Evolutionary conservation across 2,113 vertebrate genomes (phyloP).

Genomic region (Elaphurus davidianus): DNA sequence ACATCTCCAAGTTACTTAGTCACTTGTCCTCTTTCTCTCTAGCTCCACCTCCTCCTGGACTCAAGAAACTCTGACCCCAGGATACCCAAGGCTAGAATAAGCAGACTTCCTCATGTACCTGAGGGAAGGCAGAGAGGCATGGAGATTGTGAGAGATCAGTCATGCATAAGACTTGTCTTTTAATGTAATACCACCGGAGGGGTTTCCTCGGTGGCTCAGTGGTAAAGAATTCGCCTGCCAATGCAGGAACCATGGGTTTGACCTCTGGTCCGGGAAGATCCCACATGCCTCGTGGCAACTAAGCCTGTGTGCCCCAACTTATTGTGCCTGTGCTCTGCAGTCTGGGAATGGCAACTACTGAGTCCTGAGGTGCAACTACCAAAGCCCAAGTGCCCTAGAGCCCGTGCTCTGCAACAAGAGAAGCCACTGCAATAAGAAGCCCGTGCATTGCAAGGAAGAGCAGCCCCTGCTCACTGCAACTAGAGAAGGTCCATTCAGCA

Average conservation of each 20-base stretch:
- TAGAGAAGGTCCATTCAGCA: not conserved
- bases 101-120: not conserved
- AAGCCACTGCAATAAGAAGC: not conserved
- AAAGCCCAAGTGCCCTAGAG: not conserved
- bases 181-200: not conserved
- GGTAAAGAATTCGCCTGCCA: not conserved
- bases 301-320: not conserved
- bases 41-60: not conserved
- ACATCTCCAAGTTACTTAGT: not conserved
- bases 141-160: not conserved
- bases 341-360: not conserved
- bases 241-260: not conserved
- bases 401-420: not conserved
- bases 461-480: not conserved
- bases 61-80: not conserved
- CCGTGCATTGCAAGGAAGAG: fast-evolving
- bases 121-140: not conserved
- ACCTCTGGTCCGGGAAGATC: not conserved
- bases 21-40: not conserved
- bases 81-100: not conserved
- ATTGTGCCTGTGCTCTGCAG: not conserved
- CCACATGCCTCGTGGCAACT: not conserved
- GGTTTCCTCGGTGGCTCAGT: not conserved
- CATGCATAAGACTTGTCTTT: not conserved
- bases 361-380: not conserved